A percentile compares a stretch with the other conserved stretches of the same genome.
These are phyloP conservation scores for Oostethus manadensis DNA, from an alignment of 2,113 vertebrate species.

Conservation along the genomic window DNA sequence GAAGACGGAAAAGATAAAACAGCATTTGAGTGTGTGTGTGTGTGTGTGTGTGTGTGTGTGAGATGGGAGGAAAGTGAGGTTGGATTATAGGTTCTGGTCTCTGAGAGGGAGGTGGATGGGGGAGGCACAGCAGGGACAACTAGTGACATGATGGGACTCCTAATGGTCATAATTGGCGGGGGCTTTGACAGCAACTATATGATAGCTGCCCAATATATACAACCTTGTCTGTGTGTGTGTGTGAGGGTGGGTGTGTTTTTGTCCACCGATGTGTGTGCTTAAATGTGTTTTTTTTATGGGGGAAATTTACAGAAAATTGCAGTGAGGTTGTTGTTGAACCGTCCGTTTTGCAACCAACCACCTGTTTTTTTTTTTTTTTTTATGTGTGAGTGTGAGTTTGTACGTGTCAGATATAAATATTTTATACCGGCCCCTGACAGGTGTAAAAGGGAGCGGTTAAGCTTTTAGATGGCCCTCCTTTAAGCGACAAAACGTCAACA, in stretches of 20 bases:
- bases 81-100: conserved; percentile 95
- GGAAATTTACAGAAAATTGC: conserved; percentile 99
- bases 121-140: conserved; percentile 82
- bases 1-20: conserved; percentile 47
- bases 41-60: conserved; percentile 77
- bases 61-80: conserved; percentile 94
- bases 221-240: conserved; percentile 34
- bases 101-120: conserved; percentile 77
- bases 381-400: conserved; percentile 19
- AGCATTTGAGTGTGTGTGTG: conserved; percentile 66
- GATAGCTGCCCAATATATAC: conserved; percentile 90
- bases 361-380: conserved; percentile 45
- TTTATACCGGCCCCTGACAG: conserved; percentile 60
- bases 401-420: conserved; percentile 49
- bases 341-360: conserved; percentile 73
- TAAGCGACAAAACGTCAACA: background rate
- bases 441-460: conserved; percentile 68
- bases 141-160: conserved; percentile 96
- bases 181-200: conserved; percentile 99
- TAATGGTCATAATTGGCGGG: conserved; percentile 99
- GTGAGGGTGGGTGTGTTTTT: conserved; percentile 15
- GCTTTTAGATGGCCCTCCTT: conserved; percentile 34
- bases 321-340: conserved; percentile 82
- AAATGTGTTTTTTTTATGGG: conserved; percentile 75
- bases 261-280: conserved; percentile 17